A percentile compares a stretch with the other conserved stretches of the same genome.
Conservation (phyloP, 2,888 invertebrate species). For the Cylloceria caligata region DNA sequence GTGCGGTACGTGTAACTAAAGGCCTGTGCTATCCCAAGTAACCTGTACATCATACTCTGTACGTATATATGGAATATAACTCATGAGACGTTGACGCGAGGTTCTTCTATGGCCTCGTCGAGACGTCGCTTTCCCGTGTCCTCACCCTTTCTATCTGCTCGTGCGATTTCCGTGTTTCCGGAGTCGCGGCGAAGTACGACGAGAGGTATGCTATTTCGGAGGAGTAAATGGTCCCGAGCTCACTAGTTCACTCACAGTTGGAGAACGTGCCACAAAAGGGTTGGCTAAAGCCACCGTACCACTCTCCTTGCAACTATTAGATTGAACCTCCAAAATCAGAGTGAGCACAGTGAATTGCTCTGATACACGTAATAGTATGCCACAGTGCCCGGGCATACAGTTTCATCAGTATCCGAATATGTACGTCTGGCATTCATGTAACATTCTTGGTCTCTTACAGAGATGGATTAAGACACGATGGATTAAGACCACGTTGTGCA, state of each 20-base stretch:
- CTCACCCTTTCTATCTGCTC: constrained; percentile 6
- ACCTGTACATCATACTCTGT: background rate
- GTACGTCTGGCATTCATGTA: constrained; percentile 22
- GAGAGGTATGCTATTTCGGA: constrained; percentile 41
- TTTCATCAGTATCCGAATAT: constrained; percentile 1
- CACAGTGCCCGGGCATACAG: background rate
- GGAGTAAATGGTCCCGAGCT: constrained; percentile 56
- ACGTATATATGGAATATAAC: background rate
- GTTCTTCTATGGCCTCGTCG: constrained; percentile 26
- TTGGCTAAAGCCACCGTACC: constrained; percentile 35
- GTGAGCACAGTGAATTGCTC: constrained; percentile 40
- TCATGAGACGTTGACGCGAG: constrained; percentile 16
- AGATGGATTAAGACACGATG: constrained; percentile 16
- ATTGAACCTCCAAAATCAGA: constrained; percentile 48
- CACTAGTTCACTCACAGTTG: constrained; percentile 39
- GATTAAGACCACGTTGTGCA: constrained; percentile 35
- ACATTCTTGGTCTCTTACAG: constrained; percentile 29
- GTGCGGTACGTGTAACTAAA: too few relatives aligned
- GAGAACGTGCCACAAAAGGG: constrained; percentile 54
- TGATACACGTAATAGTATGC: constrained; percentile 29
- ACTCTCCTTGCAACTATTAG: constrained; percentile 49
- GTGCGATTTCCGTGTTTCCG: constrained; percentile 57
- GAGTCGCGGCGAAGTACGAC: constrained; percentile 44
- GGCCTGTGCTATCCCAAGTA: too few relatives aligned
- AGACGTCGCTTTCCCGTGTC: constrained; percentile 38